Percentiles rank a stretch among this genome's conserved stretches.
Evolutionary conservation across 2,888 invertebrate species (phyloP).

Genomic region (Caenorhabditis drosophilae): DNA sequence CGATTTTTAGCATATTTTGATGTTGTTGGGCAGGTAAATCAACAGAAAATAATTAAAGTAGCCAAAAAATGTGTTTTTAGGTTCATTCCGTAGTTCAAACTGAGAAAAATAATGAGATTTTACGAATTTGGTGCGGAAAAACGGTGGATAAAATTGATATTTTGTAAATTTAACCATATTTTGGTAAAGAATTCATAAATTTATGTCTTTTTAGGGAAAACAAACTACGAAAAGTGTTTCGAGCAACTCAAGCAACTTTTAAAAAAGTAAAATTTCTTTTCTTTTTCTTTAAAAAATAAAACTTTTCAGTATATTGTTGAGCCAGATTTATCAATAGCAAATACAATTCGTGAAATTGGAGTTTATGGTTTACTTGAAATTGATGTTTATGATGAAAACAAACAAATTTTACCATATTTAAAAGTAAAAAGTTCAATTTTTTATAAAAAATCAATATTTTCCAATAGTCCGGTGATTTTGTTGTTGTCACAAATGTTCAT

Average conservation of each 20-base stretch:
- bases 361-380: conserved; percentile 6
- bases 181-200: too few species aligned
- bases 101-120: not conserved
- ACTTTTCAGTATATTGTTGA: conserved; percentile 11
- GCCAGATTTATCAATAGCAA: conserved; percentile 7
- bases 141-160: conserved; percentile 1
- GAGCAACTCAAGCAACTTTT: conserved; percentile 2
- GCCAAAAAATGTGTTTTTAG: not conserved
- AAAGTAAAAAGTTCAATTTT: not conserved
- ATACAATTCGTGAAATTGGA: conserved; percentile 4
- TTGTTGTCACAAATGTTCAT: conserved; percentile 8
- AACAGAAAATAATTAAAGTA: not conserved
- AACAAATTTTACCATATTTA: not conserved
- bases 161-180: too few species aligned
- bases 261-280: too few species aligned
- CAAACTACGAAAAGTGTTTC: too few species aligned
- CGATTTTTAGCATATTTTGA: conserved; percentile 5
- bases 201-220: too few species aligned
- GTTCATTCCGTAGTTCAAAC: conserved; percentile 12
- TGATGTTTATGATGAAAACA: conserved; percentile 12
- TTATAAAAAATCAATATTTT: not conserved
- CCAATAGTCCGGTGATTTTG: conserved; percentile 11
- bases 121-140: conserved; percentile 9
- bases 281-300: too few species aligned
- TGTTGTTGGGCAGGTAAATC: conserved; percentile 7